Conservation (phyloP, 2,888 invertebrate species). For the Cataglyphis livida region DNA sequence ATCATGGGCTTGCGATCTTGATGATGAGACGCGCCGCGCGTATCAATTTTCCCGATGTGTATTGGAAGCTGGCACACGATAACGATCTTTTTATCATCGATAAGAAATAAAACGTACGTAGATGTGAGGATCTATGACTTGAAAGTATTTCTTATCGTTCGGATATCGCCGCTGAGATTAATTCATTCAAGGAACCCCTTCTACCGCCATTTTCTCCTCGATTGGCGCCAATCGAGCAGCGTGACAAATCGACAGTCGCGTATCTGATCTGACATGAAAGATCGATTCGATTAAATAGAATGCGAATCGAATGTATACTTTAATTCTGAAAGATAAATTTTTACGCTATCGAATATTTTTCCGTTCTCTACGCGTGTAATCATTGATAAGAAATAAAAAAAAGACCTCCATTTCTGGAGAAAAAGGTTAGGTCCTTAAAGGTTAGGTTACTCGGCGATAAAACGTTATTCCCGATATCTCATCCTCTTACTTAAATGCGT, state of each 20-base stretch:
- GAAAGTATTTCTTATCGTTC: conserved; percentile 60
- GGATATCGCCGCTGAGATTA: conserved; percentile 59
- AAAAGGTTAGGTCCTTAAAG: too few relatives aligned
- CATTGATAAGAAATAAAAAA: neutral
- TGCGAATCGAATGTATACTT: neutral
- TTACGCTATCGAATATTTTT: neutral
- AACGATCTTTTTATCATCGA: conserved; percentile 29
- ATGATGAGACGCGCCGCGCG: neutral
- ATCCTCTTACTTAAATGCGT: neutral
- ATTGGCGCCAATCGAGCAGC: conserved; percentile 19
- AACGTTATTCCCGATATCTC: neutral
- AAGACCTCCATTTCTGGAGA: neutral
- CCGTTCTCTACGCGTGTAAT: neutral
- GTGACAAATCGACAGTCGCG: conserved; percentile 24
- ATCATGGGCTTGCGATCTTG: neutral
- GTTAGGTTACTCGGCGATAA: neutral
- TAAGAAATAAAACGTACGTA: conserved; percentile 16
- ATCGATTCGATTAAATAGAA: conserved; percentile 6
- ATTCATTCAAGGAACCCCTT: conserved; percentile 59
- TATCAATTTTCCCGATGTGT: neutral
- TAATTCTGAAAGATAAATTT: conserved; percentile 15
- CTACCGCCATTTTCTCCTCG: conserved; percentile 3
- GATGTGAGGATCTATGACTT: conserved; percentile 13
- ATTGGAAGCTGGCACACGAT: neutral
- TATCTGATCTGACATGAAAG: conserved; percentile 15